Percentiles rank a stretch among this genome's conserved stretches.
These are phyloP conservation scores for Forbesichthys agassizii DNA, from an alignment of 2,113 vertebrate species.

Conservation along the genomic window DNA sequence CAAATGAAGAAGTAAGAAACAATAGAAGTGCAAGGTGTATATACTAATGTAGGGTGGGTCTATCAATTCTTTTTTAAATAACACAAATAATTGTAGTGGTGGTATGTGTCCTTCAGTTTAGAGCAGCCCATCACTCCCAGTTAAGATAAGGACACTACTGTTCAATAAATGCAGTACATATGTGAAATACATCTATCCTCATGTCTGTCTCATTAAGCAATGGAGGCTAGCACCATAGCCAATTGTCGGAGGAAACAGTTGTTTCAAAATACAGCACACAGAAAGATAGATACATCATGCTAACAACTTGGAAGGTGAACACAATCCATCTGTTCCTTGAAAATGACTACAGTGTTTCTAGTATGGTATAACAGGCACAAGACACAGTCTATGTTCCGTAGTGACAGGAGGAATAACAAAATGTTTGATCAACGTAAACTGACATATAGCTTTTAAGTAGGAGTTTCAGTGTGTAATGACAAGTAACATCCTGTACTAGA, in stretches of 20 bases:
- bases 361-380: conserved; percentile 42
- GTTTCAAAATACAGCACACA: conserved; percentile 54
- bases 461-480: conserved; percentile 49
- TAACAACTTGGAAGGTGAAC: conserved; percentile 60
- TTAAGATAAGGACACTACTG: conserved; percentile 35
- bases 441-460: background rate
- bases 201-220: conserved; percentile 64
- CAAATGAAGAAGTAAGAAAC: too few relatives aligned
- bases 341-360: conserved; percentile 44
- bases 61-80: too few relatives aligned
- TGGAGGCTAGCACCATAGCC: conserved; percentile 52
- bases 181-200: conserved; percentile 65
- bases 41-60: too few relatives aligned
- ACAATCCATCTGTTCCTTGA: conserved; percentile 55
- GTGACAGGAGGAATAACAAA: conserved; percentile 54
- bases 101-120: background rate
- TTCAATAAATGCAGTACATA: conserved; percentile 53
- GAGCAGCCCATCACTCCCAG: conserved; percentile 49
- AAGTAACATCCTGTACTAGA: conserved; percentile 37
- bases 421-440: conserved; percentile 53
- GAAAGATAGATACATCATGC: conserved; percentile 65
- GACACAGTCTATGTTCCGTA: conserved; percentile 43
- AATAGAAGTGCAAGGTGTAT: too few relatives aligned
- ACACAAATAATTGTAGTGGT: too few relatives aligned
- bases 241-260: conserved; percentile 51